These are phyloP conservation scores for Periophthalmus magnuspinnatus DNA, from an alignment of 2,797 vertebrate species.

Conservation along the genomic window DNA sequence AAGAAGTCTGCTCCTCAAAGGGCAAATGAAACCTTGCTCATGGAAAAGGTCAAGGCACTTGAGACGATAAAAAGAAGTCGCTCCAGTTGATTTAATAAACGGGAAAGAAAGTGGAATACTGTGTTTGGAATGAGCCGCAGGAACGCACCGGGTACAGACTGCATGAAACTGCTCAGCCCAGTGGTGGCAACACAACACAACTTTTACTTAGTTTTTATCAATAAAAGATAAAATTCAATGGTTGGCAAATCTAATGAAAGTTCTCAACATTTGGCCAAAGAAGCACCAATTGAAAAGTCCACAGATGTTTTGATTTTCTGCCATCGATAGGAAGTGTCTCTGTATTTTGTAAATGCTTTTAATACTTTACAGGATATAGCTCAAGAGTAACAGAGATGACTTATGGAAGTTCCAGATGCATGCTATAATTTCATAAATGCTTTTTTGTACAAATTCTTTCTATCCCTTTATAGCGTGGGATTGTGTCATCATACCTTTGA, in stretches of 20 bases:
- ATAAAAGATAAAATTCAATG: background rate
- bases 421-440: too few species aligned
- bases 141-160: background rate
- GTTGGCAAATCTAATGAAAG: background rate
- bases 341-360: too few species aligned
- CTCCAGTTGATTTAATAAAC: conserved; percentile 24
- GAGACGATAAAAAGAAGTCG: conserved; percentile 34
- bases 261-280: background rate
- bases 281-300: too few species aligned
- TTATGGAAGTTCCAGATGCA: too few species aligned
- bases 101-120: conserved; percentile 26
- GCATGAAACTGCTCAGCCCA: background rate
- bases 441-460: too few species aligned
- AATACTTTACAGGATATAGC: too few species aligned
- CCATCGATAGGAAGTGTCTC: too few species aligned
- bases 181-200: background rate
- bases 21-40: conserved; percentile 53
- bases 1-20: conserved; percentile 46
- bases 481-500: too few species aligned
- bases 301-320: too few species aligned
- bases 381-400: too few species aligned
- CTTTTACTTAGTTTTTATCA: background rate
- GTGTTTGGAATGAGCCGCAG: conserved; percentile 2
- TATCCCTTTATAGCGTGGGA: too few species aligned
- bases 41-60: conserved; percentile 50